Percentiles rank a stretch among this genome's conserved stretches.
These are phyloP conservation scores for Anser brachyrhynchus DNA, from an alignment of 2,113 vertebrate genomes.

Conservation along the genomic window DNA sequence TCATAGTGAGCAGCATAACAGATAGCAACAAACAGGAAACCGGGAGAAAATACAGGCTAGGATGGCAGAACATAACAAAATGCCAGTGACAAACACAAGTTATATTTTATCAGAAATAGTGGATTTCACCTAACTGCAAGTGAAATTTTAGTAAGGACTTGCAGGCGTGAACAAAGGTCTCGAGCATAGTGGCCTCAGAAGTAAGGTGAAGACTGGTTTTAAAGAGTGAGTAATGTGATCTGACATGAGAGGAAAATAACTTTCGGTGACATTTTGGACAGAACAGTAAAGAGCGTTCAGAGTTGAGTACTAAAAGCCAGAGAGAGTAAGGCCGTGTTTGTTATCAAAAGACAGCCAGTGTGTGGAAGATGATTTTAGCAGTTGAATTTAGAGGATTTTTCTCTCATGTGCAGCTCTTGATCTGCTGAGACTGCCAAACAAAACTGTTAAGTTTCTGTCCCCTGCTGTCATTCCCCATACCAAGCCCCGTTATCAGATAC, in stretches of 20 bases:
- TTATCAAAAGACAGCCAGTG: not conserved
- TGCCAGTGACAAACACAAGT: not conserved
- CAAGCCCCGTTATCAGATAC: not conserved
- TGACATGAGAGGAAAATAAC: not conserved
- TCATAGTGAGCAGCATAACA: not conserved
- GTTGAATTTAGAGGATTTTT: not conserved
- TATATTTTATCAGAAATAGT: not conserved
- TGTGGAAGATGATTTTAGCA: not conserved
- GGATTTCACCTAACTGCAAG: not conserved
- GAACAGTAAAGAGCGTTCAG: not conserved
- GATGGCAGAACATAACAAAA: not conserved
- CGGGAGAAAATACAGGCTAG: not conserved
- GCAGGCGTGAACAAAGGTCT: not conserved
- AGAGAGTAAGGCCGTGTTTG: not conserved
- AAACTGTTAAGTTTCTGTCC: not conserved
- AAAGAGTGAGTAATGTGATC: not conserved
- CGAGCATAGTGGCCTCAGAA: not conserved
- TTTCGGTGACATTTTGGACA: conserved; percentile 10
- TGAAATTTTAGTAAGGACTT: not conserved
- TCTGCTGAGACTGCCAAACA: not conserved
- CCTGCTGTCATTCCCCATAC: not conserved
- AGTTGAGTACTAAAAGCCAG: not conserved
- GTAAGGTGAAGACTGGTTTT: not conserved
- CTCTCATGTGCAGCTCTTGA: not conserved
- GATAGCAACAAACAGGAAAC: not conserved